Conservation (phyloP, 2,888 invertebrate genomes). For the Polyploca ridens region DNA sequence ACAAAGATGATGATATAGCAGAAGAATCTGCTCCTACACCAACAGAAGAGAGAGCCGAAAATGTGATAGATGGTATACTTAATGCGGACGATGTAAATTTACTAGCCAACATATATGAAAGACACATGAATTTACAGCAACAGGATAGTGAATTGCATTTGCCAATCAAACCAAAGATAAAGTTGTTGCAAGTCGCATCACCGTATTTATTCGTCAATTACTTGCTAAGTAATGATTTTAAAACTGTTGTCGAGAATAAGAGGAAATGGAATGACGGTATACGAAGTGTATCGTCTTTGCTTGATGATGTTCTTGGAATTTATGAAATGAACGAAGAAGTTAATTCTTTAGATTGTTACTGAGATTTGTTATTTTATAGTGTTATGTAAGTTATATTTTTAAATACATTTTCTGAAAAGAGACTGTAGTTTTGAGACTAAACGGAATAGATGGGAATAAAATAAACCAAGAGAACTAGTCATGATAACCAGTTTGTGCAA, state of each 20-base stretch:
- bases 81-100: conserved; percentile 86
- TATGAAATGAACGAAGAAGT: conserved; percentile 81
- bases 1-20: conserved; percentile 35
- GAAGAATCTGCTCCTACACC: conserved; percentile 37
- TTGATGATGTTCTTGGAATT: conserved; percentile 89
- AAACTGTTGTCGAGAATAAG: conserved; percentile 84
- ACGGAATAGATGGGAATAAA: neutral
- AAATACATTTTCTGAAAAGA: neutral
- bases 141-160: conserved; percentile 41
- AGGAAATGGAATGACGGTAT: conserved; percentile 87
- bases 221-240: conserved; percentile 84
- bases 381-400: neutral
- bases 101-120: conserved; percentile 85
- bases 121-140: conserved; percentile 63
- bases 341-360: conserved; percentile 90
- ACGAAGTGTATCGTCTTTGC: conserved; percentile 87
- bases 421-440: neutral
- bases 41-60: conserved; percentile 58
- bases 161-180: conserved; percentile 47
- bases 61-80: conserved; percentile 87
- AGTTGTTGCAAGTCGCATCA: conserved; percentile 60
- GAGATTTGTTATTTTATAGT: conserved; percentile 29
- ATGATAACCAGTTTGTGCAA: neutral
- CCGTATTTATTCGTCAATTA: conserved; percentile 86
- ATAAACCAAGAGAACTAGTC: conserved; percentile 16